A percentile compares a stretch with the other conserved stretches of the same genome.
Conservation (phyloP, 2,113 vertebrate genomes). For the Alouatta palliata region DNA sequence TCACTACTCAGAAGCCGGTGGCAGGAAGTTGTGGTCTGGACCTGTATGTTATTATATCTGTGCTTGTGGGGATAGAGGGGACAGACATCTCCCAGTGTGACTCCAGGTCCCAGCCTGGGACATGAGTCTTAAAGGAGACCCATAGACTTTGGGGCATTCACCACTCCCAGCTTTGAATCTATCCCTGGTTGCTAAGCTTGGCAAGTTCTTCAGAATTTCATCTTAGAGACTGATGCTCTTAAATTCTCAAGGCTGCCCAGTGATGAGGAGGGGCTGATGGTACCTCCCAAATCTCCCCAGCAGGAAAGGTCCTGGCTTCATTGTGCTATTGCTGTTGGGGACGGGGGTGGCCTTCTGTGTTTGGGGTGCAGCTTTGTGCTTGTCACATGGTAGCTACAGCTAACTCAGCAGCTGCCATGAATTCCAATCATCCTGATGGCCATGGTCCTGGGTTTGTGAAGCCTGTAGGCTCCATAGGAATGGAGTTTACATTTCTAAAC, state of each 20-base stretch:
- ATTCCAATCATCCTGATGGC: not conserved
- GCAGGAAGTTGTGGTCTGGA: not conserved
- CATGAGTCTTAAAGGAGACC: not conserved
- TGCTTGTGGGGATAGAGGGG: not conserved
- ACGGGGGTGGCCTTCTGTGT: not conserved
- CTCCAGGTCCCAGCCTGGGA: not conserved
- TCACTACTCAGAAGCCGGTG: constrained; percentile 29
- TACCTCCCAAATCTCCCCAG: not conserved
- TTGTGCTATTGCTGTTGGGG: not conserved
- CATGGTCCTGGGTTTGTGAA: not conserved
- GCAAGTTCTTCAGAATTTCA: not conserved
- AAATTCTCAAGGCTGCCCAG: not conserved
- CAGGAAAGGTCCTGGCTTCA: not conserved
- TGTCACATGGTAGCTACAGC: not conserved
- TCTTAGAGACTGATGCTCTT: not conserved
- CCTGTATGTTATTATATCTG: not conserved
- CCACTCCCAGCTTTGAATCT: not conserved
- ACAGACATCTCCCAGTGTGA: not conserved
- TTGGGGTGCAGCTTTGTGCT: not conserved
- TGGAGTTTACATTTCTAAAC: not conserved
- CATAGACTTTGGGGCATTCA: not conserved
- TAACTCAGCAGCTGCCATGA: not conserved
- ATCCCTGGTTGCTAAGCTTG: not conserved
- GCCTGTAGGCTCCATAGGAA: not conserved
- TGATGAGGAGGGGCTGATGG: not conserved